A percentile compares a stretch with the other conserved stretches of the same genome.
Evolutionary conservation across 2,888 invertebrate species (phyloP).

Genomic region (Synanthedon myopaeformis): DNA sequence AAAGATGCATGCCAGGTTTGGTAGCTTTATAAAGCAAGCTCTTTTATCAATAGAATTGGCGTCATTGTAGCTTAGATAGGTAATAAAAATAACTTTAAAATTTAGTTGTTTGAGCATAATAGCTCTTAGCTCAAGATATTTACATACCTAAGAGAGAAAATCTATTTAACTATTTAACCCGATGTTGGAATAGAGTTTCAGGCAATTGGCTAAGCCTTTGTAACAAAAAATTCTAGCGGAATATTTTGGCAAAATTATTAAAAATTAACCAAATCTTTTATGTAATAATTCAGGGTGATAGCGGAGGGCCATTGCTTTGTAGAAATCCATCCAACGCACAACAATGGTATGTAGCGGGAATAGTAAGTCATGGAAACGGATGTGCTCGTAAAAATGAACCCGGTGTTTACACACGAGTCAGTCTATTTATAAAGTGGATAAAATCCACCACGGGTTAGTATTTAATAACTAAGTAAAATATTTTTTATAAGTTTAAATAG

Average conservation of each 20-base stretch:
- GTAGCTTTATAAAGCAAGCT: background rate
- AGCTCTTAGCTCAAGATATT: no score
- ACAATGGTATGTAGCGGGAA: constrained; percentile 85
- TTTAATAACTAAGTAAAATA: background rate
- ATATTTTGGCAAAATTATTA: no score
- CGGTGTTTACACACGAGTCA: constrained; percentile 85
- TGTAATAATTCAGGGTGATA: constrained; percentile 73
- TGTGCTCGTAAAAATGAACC: constrained; percentile 84
- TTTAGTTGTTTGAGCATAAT: no score
- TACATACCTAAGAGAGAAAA: background rate
- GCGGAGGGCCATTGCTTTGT: constrained; percentile 88
- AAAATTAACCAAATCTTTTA: no score
- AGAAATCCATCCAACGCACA: constrained; percentile 73
- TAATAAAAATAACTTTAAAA: background rate
- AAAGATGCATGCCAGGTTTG: constrained; percentile 82
- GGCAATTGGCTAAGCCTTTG: background rate
- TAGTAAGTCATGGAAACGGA: constrained; percentile 89
- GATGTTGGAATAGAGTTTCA: background rate
- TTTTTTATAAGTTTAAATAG: background rate
- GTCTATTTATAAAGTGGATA: constrained; percentile 82
- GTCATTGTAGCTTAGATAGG: background rate
- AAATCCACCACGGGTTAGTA: constrained; percentile 69
- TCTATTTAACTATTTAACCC: background rate
- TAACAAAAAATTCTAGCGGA: no score
- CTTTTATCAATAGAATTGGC: background rate